Percentiles rank a stretch among this genome's conserved stretches.
Conservation (phyloP, 2,797 vertebrate species). For the Acanthornis magna region DNA sequence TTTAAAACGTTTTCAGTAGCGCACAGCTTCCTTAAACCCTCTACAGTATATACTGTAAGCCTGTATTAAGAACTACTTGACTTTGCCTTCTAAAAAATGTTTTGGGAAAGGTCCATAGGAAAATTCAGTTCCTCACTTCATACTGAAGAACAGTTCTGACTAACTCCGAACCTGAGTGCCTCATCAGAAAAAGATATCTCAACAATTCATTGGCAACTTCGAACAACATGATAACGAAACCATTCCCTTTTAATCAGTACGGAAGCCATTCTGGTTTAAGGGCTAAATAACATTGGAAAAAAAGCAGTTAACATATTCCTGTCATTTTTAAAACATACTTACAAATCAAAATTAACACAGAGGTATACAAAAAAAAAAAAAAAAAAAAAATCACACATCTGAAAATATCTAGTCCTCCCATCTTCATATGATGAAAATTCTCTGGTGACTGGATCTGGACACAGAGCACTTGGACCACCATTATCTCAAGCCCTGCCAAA, state of each 20-base stretch:
- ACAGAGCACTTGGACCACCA: not conserved
- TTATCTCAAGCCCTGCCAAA: not conserved
- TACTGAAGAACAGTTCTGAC: not conserved
- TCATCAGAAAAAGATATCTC: not conserved
- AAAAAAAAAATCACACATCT: not conserved
- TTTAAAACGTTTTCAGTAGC: not conserved
- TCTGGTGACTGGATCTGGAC: conserved; percentile 18
- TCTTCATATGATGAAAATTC: not conserved
- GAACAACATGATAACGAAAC: not conserved
- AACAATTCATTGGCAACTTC: not conserved
- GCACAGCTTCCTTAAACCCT: not conserved
- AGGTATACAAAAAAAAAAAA: not conserved
- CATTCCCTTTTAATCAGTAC: not conserved
- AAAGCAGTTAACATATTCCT: not conserved
- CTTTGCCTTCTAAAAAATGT: not conserved
- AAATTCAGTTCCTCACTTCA: not conserved
- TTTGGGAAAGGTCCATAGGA: not conserved
- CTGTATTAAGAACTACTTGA: conserved; percentile 7
- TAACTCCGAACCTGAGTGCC: not conserved
- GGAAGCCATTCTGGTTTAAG: not conserved
- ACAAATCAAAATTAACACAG: not conserved
- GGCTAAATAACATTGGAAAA: not conserved
- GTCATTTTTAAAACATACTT: not conserved
- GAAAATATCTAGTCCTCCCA: conserved; percentile 24
- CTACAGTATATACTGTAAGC: not conserved